Conservation (phyloP, 2,888 invertebrate genomes). For the Leptinotarsa rubiginosa region DNA sequence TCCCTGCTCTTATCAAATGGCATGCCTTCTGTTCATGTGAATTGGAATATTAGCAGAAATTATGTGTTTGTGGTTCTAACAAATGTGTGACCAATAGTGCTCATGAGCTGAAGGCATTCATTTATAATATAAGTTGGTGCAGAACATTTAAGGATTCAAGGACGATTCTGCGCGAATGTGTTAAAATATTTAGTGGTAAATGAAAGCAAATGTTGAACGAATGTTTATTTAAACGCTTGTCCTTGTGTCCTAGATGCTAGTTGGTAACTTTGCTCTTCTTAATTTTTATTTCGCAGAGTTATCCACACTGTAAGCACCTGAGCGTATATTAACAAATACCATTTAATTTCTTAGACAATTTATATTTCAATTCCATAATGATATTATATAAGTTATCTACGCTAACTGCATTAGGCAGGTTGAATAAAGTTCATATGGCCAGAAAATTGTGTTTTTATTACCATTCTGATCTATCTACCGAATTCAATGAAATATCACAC, state of each 20-base stretch:
- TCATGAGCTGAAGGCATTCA: slow-evolving; percentile 15
- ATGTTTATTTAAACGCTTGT: slow-evolving; percentile 64
- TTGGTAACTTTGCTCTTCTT: slow-evolving; percentile 51
- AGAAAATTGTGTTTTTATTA: slow-evolving; percentile 34
- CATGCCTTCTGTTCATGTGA: no score
- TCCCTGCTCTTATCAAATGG: neutral
- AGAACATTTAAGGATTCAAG: slow-evolving; percentile 59
- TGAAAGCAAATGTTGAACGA: slow-evolving; percentile 50
- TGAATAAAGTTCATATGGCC: slow-evolving; percentile 46
- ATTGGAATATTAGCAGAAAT: no score
- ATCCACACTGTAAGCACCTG: slow-evolving; percentile 42
- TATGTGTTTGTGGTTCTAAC: neutral
- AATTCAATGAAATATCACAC: no score
- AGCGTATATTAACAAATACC: slow-evolving; percentile 51
- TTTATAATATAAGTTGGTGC: slow-evolving; percentile 28
- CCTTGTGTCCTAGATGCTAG: slow-evolving; percentile 61
- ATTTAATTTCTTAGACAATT: slow-evolving; percentile 50
- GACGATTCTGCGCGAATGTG: slow-evolving; percentile 62
- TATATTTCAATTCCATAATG: slow-evolving; percentile 47
- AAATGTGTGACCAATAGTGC: neutral
- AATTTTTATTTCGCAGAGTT: slow-evolving; percentile 36
- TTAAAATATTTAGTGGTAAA: slow-evolving; percentile 32
- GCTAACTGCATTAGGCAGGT: slow-evolving; percentile 49
- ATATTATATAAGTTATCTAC: slow-evolving; percentile 50
- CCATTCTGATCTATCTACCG: no score